A percentile compares a stretch with the other conserved stretches of the same genome.
phyloP scores from a whole-genome alignment of 2,113 vertebrate genomes.

The Stegastes partitus region DNA sequence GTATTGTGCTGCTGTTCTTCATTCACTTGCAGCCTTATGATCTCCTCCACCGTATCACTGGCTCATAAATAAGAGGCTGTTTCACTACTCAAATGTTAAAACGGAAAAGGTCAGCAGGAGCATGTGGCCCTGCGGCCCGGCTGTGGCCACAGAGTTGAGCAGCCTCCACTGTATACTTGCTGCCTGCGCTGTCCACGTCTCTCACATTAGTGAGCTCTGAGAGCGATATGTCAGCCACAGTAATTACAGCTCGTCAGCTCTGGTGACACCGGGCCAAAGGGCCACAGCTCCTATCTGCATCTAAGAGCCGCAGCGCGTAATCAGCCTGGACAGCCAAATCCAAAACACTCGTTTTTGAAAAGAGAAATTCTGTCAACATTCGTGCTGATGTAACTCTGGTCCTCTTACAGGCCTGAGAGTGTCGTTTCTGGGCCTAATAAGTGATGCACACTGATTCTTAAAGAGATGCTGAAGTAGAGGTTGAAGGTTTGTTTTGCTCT shows the following conservation, averaged over 20 bases:
- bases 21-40: conserved; percentile 1
- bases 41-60: conserved; percentile 39
- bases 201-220: conserved; percentile 62
- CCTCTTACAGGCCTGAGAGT: background rate
- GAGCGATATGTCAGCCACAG: conserved; percentile 67
- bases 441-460: background rate
- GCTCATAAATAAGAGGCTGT: conserved; percentile 50
- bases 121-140: conserved; percentile 34
- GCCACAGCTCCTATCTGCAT: conserved; percentile 59
- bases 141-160: conserved; percentile 57
- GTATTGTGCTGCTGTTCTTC: background rate
- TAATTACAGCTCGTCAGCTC: conserved; percentile 76
- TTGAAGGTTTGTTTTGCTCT: conserved; percentile 8
- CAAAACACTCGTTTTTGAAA: conserved; percentile 44
- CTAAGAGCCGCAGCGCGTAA: conserved; percentile 55
- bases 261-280: conserved; percentile 74
- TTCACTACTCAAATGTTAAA: conserved; percentile 52
- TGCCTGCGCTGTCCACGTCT: conserved; percentile 37
- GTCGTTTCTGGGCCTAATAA: conserved; percentile 3
- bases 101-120: conserved; percentile 46
- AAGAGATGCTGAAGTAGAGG: background rate
- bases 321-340: conserved; percentile 64
- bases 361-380: conserved; percentile 18
- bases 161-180: conserved; percentile 25
- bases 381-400: conserved; percentile 29